These are phyloP conservation scores for Vandiemenella viatica DNA, from an alignment of 2,888 invertebrate genomes.

Conservation along the genomic window DNA sequence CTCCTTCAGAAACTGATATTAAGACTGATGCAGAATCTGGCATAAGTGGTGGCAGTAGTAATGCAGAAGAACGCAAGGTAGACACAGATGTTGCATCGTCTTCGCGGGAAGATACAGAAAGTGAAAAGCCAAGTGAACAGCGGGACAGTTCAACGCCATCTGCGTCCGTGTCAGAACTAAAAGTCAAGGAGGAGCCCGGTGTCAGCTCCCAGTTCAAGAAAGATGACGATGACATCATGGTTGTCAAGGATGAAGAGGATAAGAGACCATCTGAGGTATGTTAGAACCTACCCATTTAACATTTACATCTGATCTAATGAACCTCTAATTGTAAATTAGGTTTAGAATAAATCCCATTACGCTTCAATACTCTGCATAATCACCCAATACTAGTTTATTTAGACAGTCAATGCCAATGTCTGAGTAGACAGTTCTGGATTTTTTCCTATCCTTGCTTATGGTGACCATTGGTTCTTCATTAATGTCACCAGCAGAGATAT, in stretches of 20 bases:
- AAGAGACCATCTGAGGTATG: constrained; percentile 19
- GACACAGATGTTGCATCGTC: background rate
- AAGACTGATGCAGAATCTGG: background rate
- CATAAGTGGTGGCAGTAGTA: too few relatives aligned
- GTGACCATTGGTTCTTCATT: too few relatives aligned
- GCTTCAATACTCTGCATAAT: too few relatives aligned
- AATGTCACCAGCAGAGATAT: too few relatives aligned
- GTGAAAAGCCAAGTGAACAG: background rate
- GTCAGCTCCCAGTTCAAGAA: background rate
- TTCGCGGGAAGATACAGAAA: background rate
- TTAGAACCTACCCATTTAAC: background rate
- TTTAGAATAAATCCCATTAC: too few relatives aligned
- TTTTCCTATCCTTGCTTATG: too few relatives aligned
- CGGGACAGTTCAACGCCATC: too few relatives aligned
- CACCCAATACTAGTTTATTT: too few relatives aligned
- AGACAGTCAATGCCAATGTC: too few relatives aligned
- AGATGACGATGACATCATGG: background rate
- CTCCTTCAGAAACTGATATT: background rate
- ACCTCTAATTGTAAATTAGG: too few relatives aligned
- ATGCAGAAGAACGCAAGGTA: background rate
- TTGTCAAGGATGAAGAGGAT: constrained; percentile 21
- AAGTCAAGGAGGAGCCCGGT: background rate
- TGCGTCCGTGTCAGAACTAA: background rate
- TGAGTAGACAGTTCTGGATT: too few relatives aligned
- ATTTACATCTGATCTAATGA: too few relatives aligned